A percentile compares a stretch with the other conserved stretches of the same genome.
These are phyloP conservation scores for Thaumetopoea pityocampa DNA, from an alignment of 1,140 invertebrate genomes.

Conservation along the genomic window DNA sequence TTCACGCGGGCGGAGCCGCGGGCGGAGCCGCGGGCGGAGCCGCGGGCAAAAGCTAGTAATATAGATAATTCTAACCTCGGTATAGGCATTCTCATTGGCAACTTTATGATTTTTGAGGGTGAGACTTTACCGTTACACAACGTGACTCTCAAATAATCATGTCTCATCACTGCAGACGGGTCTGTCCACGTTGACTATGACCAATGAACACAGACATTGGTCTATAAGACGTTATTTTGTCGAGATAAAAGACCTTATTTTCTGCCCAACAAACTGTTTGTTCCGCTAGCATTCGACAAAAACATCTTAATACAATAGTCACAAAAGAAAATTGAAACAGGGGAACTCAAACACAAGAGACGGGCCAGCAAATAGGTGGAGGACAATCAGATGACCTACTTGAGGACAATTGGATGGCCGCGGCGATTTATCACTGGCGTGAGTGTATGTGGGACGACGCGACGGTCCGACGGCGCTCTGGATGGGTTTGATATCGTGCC, in stretches of 20 bases:
- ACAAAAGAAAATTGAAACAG: conserved; percentile 58
- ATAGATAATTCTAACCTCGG: no score
- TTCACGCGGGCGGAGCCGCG: no score
- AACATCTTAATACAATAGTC: conserved; percentile 47
- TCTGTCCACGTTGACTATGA: no score
- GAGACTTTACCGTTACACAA: no score
- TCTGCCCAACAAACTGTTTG: conserved; percentile 28
- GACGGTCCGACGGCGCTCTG: conserved; percentile 7
- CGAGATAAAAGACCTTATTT: no score
- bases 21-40: no score
- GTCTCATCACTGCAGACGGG: no score
- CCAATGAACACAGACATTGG: no score
- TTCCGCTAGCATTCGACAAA: conserved; percentile 17
- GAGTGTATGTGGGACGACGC: conserved; percentile 17
- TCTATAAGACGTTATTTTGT: conserved; percentile 20
- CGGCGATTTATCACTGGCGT: conserved; percentile 50
- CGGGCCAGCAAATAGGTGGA: conserved; percentile 47
- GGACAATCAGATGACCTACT: conserved; percentile 58
- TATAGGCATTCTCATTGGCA: no score
- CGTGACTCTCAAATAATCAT: no score
- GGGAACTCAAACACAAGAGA: conserved; percentile 45
- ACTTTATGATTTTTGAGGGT: no score
- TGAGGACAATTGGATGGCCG: conserved; percentile 55
- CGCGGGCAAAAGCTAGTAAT: no score
- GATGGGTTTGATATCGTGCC: conserved; percentile 11